Evolutionary conservation across 2,113 vertebrate species (phyloP).

Genomic region (Plestiodon gilberti): DNA sequence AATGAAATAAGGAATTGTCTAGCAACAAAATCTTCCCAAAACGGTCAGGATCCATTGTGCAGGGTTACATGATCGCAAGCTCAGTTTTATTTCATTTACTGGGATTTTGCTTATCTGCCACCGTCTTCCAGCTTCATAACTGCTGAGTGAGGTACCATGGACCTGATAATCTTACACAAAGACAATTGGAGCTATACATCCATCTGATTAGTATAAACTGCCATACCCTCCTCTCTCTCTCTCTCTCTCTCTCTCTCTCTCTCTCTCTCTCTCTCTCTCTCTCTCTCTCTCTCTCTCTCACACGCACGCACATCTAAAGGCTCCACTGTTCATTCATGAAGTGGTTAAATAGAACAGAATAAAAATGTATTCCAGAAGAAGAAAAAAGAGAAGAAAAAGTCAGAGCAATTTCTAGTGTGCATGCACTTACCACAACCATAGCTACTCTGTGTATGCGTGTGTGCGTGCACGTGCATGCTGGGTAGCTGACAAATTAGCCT

Average conservation of each 20-base stretch:
- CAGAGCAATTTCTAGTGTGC: neutral
- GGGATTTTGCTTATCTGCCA: neutral
- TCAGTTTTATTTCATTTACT: conserved; percentile 12
- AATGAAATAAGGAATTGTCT: accelerated
- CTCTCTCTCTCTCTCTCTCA: neutral
- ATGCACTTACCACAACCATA: too few relatives aligned
- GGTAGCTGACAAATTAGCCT: too few relatives aligned
- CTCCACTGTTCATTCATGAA: neutral
- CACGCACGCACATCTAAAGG: neutral
- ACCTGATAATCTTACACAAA: neutral
- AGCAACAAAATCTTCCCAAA: neutral
- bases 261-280: too few relatives aligned
- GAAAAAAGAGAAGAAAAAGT: neutral
- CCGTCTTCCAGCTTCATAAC: neutral
- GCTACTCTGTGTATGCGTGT: too few relatives aligned
- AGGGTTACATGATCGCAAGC: neutral
- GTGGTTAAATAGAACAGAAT: neutral
- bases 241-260: too few relatives aligned
- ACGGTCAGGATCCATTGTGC: neutral
- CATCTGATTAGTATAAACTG: neutral
- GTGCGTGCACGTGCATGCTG: too few relatives aligned
- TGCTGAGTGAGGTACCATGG: neutral
- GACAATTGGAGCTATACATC: neutral
- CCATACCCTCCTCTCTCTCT: neutral
- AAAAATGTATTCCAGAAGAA: neutral